Conservation (phyloP, 2,888 invertebrate species). For the Tenthredo distinguenda region DNA sequence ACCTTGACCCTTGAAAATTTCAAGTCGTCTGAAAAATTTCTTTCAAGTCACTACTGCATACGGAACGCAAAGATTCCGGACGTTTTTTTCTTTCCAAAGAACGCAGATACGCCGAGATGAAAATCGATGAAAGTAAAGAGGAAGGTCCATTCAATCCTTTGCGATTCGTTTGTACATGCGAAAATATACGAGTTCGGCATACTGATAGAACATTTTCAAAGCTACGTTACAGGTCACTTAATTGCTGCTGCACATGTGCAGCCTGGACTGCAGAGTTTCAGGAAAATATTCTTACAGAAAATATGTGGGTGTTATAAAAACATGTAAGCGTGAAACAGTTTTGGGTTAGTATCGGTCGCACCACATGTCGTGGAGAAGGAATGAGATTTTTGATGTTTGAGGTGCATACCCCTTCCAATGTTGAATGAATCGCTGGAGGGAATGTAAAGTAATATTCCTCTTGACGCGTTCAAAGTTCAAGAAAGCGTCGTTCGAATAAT, state of each 20-base stretch:
- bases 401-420: neutral
- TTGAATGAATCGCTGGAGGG: neutral
- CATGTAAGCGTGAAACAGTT: neutral
- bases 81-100: neutral
- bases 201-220: neutral
- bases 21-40: neutral
- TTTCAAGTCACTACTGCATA: neutral
- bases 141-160: neutral
- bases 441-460: constrained; percentile 21
- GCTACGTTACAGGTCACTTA: neutral
- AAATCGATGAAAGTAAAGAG: neutral
- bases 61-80: neutral
- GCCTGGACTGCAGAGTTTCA: neutral
- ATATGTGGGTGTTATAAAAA: neutral
- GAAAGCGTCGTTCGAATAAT: constrained; percentile 6
- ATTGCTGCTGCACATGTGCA: neutral
- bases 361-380: neutral
- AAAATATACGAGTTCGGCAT: too few relatives aligned
- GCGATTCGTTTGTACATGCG: neutral
- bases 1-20: neutral
- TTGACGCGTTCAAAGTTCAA: constrained; percentile 20
- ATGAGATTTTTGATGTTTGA: constrained; percentile 7
- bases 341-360: neutral
- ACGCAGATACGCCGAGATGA: neutral
- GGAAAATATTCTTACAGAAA: neutral